Evolutionary conservation across 1,140 invertebrate species (phyloP).

Genomic region (Pristionchus pacificus): DNA sequence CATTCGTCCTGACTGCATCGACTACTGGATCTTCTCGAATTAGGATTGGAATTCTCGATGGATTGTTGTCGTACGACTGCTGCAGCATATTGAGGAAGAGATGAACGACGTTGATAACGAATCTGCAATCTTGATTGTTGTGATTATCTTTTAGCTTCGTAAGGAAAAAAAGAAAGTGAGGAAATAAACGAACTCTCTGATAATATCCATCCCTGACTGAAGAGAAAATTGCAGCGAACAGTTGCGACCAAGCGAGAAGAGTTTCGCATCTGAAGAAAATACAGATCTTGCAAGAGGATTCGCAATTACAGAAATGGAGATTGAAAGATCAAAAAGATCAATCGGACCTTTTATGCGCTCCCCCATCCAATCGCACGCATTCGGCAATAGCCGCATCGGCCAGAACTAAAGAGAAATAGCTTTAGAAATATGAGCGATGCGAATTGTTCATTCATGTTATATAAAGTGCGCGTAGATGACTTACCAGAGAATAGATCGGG

Average conservation of each 20-base stretch:
- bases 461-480: too few species aligned
- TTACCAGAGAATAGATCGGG: constrained; percentile 48
- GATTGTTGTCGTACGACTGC: constrained; percentile 2
- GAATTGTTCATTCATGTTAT: too few species aligned
- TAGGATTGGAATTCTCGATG: neutral
- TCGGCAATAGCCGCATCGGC: constrained; percentile 54
- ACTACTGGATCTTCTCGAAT: neutral
- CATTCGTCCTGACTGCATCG: neutral
- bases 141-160: neutral
- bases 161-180: too few species aligned
- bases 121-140: neutral
- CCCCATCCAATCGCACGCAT: constrained; percentile 50
- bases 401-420: too few species aligned
- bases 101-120: constrained; percentile 24
- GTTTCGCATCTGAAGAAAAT: constrained; percentile 45
- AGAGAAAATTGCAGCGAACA: constrained; percentile 39
- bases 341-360: constrained; percentile 43
- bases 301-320: neutral
- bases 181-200: constrained; percentile 19
- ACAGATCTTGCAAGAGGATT: constrained; percentile 1
- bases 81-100: constrained; percentile 46
- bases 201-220: constrained; percentile 35
- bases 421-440: too few species aligned
- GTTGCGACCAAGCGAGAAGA: constrained; percentile 49
- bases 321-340: neutral